Base-by-base conservation (phyloP, 1,140 invertebrate genomes). In the Mercenaria mercenaria region DNA sequence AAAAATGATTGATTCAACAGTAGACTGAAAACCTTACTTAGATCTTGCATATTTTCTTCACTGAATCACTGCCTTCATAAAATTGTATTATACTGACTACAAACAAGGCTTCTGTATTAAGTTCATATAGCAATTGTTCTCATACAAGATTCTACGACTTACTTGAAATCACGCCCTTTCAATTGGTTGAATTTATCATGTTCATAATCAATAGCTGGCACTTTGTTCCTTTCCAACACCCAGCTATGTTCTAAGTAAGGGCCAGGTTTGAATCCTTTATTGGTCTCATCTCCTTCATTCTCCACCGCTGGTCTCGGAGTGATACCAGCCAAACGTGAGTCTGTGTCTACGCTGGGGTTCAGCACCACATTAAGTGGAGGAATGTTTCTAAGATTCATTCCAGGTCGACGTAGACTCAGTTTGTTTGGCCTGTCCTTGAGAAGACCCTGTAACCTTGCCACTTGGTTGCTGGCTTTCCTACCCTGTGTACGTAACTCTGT, bases 81-180 rank as follows among this genome's bases (percentile, higher is more conserved):
- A n/a, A n/a, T n/a, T n/a, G n/a, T n/a, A n/a, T n/a, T n/a, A n/a
- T n/a, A n/a, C n/a, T n/a, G n/a, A n/a, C n/a, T n/a, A n/a, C n/a
- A n/a, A n/a, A n/a, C n/a, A n/a, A n/a, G n/a, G n/a, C n/a, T n/a
- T n/a, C n/a, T n/a, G n/a, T n/a, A n/a, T n/a, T n/a, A n/a, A n/a
- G n/a, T n/a, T n/a, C n/a, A n/a, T n/a, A n/a, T n/a, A n/a, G n/a
- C n/a, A n/a, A n/a, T n/a, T n/a, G n/a, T n/a, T n/a, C n/a, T n/a
- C n/a, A n/a, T n/a, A n/a, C n/a, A n/a, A n/a, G n/a, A n/a, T n/a
- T n/a, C n/a, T n/a, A n/a, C n/a, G n/a, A 47, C 95, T 95, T 90
- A 96, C 95, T 94, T 95, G 89, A 96, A 96, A 77, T 96, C 94
- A 26, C 93, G 56, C 52, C 95, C 95, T 89, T 95, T 95, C 20